A percentile compares a stretch with the other conserved stretches of the same genome.
Evolutionary conservation across 2,797 vertebrate genomes (phyloP).

Genomic region (Neostethus bicornis): DNA sequence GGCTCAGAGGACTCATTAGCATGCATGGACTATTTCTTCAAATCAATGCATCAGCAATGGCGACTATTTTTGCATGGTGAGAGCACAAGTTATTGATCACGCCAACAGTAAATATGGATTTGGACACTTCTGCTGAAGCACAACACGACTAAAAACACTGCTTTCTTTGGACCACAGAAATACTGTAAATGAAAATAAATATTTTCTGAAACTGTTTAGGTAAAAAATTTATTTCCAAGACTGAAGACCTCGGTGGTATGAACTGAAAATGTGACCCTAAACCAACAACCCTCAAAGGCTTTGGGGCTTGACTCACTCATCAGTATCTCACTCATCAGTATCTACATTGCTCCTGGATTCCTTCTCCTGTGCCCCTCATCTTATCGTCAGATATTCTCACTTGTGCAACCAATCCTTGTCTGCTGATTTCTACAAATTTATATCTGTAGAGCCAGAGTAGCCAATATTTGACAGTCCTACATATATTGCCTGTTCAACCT

Average conservation of each 20-base stretch:
- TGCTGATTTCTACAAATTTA: no score
- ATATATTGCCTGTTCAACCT: no score
- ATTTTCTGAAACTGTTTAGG: slow-evolving; percentile 8
- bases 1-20: slow-evolving; percentile 72
- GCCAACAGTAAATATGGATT: slow-evolving; percentile 68
- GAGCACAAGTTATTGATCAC: slow-evolving; percentile 75
- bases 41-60: slow-evolving; percentile 75
- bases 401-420: no score
- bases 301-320: no score
- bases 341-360: no score
- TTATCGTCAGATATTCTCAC: no score
- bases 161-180: slow-evolving; percentile 21
- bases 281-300: no score
- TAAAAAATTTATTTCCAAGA: slow-evolving; percentile 34
- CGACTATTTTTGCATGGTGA: slow-evolving; percentile 60
- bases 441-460: no score
- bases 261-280: not conserved
- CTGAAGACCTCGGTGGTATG: slow-evolving; percentile 4
- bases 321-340: no score
- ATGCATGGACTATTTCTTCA: slow-evolving; percentile 68
- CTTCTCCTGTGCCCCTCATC: no score
- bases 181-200: slow-evolving; percentile 26
- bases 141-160: slow-evolving; percentile 23
- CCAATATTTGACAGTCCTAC: no score
- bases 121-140: slow-evolving; percentile 35